A percentile compares a stretch with the other conserved stretches of the same genome.
phyloP scores from a whole-genome alignment of 2,113 vertebrate genomes.

The human region DNA sequence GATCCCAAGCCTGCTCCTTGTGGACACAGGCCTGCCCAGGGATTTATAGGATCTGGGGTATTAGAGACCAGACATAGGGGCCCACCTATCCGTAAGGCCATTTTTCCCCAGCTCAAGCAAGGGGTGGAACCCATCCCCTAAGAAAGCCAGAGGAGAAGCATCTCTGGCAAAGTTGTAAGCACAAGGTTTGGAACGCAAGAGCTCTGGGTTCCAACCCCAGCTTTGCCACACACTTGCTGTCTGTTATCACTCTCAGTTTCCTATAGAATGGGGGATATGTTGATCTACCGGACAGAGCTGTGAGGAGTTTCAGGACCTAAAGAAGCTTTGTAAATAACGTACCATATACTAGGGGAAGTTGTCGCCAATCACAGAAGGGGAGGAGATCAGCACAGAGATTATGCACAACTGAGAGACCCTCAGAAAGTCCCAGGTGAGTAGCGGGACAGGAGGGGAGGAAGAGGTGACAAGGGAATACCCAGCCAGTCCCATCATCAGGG shows the following conservation, averaged over 20 bases:
- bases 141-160: not conserved
- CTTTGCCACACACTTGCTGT: not conserved
- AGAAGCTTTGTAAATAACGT: not conserved
- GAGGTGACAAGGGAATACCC: not conserved
- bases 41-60: constrained; percentile 1
- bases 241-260: constrained; percentile 19
- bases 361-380: not conserved
- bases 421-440: constrained; percentile 2
- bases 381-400: not conserved
- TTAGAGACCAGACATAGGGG: not conserved
- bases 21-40: not conserved
- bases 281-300: not conserved
- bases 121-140: not conserved
- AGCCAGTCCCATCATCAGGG: not conserved
- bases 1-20: not conserved
- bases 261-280: not conserved
- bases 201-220: not conserved
- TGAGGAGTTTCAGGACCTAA: constrained; percentile 2
- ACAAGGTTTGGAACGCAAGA: constrained; percentile 1
- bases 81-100: not conserved
- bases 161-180: constrained; percentile 18
- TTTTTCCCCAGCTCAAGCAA: constrained; percentile 11
- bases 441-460: not conserved
- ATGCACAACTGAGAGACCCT: not conserved
- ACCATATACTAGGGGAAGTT: not conserved